phyloP scores from a whole-genome alignment of 2,797 vertebrate genomes.

The Galaxias olidus region DNA sequence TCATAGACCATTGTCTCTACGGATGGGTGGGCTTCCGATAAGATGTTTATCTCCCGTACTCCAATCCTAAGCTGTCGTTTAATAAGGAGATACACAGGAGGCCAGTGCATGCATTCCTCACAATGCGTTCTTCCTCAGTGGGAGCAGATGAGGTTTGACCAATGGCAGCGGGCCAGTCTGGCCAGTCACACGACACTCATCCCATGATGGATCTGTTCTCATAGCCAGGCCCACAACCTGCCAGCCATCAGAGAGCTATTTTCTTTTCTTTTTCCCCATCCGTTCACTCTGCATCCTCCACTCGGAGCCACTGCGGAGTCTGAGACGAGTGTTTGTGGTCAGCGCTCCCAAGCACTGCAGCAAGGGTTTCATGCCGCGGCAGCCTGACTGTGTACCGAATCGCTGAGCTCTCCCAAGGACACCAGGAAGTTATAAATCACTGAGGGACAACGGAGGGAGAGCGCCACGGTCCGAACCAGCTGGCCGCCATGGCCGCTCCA shows the following conservation, averaged over 20 bases:
- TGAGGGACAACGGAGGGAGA: conserved; percentile 41
- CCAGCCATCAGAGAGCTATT: conserved; percentile 27
- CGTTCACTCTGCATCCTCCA: conserved; percentile 43
- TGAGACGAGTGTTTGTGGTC: conserved; percentile 36
- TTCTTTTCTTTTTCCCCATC: conserved; percentile 51
- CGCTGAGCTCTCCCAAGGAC: conserved; percentile 30
- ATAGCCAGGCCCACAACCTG: conserved; percentile 39
- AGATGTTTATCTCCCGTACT: neutral
- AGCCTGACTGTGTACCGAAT: conserved; percentile 20
- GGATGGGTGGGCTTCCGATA: conserved; percentile 1
- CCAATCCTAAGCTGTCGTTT: conserved; percentile 13
- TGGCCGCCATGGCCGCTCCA: conserved; percentile 41
- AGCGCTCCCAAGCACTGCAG: conserved; percentile 39
- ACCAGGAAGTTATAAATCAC: conserved; percentile 68
- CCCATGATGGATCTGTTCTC: conserved; percentile 21
- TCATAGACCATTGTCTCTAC: conserved; percentile 11
- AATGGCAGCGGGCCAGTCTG: conserved; percentile 4
- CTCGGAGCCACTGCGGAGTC: conserved; percentile 44
- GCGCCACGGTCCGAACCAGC: conserved; percentile 50
- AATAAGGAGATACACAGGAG: conserved; percentile 11
- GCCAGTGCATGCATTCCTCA: neutral
- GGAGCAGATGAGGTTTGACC: conserved; percentile 4
- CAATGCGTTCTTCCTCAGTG: neutral
- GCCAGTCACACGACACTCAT: conserved; percentile 20
- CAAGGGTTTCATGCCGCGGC: conserved; percentile 15